A percentile compares a stretch with the other conserved stretches of the same genome.
Evolutionary conservation across 2,888 invertebrate species (phyloP).

Genomic region (Melanchra persicariae): DNA sequence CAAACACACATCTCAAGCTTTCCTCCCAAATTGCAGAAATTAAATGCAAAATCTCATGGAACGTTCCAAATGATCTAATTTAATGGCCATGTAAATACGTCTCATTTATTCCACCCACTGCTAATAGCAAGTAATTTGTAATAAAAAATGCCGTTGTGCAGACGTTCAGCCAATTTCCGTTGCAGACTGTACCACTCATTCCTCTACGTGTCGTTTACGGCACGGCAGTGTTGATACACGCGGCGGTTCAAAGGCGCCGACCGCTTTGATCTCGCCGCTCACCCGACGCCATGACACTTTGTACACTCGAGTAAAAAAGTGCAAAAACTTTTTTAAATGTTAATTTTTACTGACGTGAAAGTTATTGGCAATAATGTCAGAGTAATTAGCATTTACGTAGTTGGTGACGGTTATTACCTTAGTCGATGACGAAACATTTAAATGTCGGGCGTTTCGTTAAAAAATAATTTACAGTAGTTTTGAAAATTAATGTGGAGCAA

Average conservation of each 20-base stretch:
- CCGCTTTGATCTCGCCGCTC: constrained; percentile 81
- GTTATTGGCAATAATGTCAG: constrained; percentile 66
- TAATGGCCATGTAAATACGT: constrained; percentile 40
- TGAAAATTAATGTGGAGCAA: constrained; percentile 43
- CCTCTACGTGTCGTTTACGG: constrained; percentile 78
- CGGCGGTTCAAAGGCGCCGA: constrained; percentile 80
- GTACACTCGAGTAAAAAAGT: constrained; percentile 72
- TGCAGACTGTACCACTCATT: constrained; percentile 69
- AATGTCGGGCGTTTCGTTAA: constrained; percentile 49
- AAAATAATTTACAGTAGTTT: constrained; percentile 36
- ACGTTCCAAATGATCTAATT: constrained; percentile 52
- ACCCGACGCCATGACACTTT: constrained; percentile 74
- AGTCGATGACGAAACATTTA: constrained; percentile 54
- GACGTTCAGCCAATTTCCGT: constrained; percentile 60
- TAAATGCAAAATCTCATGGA: constrained; percentile 12
- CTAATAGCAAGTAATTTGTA: constrained; percentile 58
- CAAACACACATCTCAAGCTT: neutral
- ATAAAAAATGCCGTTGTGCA: constrained; percentile 54
- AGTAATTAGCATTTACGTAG: constrained; percentile 57
- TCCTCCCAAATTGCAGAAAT: neutral
- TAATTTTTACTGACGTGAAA: constrained; percentile 70
- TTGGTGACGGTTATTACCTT: constrained; percentile 53
- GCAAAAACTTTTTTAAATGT: constrained; percentile 61
- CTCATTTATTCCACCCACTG: constrained; percentile 35
- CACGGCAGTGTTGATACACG: constrained; percentile 76